Percentiles rank a stretch among this genome's conserved stretches.
Conservation (phyloP, 1,140 invertebrate genomes). For the Penaeus chinensis region DNA sequence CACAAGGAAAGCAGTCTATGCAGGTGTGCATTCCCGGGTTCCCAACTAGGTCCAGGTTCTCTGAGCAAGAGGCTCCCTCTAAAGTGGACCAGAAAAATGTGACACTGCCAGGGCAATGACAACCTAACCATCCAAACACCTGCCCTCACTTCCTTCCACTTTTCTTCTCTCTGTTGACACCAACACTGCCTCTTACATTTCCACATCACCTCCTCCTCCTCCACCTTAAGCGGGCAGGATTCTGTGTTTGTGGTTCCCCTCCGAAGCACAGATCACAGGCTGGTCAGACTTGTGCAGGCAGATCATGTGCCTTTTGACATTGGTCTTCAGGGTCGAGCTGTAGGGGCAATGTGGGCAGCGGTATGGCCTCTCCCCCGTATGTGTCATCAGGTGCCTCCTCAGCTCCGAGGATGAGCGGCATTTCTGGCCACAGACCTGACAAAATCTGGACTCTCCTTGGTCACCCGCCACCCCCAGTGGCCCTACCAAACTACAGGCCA, state of each 20-base stretch:
- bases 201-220: neutral
- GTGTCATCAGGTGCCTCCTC: conserved; percentile 53
- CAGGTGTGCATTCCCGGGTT: too few relatives aligned
- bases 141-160: too few relatives aligned
- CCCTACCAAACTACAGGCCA: conserved; percentile 23
- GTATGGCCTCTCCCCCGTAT: conserved; percentile 60
- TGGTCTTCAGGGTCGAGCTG: conserved; percentile 37
- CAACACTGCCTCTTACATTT: neutral
- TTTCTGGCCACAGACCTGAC: conserved; percentile 34
- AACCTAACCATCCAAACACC: too few relatives aligned
- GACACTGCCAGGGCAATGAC: too few relatives aligned
- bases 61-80: too few relatives aligned
- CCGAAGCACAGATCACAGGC: conserved; percentile 1
- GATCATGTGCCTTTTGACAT: conserved; percentile 45
- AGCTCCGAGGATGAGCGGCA: conserved; percentile 45
- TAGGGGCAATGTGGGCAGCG: conserved; percentile 55
- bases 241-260: neutral
- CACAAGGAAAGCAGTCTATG: too few relatives aligned
- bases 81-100: too few relatives aligned
- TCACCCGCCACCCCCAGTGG: neutral
- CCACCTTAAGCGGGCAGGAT: neutral
- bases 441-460: neutral
- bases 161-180: too few relatives aligned
- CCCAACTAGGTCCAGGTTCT: too few relatives aligned
- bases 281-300: conserved; percentile 30